A percentile compares a stretch with the other conserved stretches of the same genome.
Conservation (phyloP, 1,140 invertebrate genomes). For the Eriosoma lanigerum region DNA sequence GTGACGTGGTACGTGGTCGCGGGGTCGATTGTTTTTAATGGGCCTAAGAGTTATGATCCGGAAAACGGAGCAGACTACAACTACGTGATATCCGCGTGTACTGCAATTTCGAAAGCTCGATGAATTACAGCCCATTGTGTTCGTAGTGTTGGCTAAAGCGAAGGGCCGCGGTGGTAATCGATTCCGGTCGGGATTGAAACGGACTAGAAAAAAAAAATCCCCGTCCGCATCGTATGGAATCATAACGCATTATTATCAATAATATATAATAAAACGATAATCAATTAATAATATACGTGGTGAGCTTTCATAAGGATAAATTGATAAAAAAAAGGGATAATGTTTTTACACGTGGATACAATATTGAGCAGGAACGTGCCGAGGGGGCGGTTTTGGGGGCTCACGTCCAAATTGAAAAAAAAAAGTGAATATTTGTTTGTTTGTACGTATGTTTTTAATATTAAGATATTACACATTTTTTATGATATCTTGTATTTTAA, state of each 20-base stretch:
- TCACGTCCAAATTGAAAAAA: too few species aligned
- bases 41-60: constrained; percentile 37
- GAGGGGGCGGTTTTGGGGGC: too few species aligned
- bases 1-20: neutral
- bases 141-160: neutral
- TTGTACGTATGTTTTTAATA: too few species aligned
- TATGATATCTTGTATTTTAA: too few species aligned
- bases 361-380: too few species aligned
- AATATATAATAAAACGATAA: too few species aligned
- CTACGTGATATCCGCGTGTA: constrained; percentile 32
- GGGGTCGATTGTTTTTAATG: constrained; percentile 27
- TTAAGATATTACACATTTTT: too few species aligned
- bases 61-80: constrained; percentile 13
- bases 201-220: neutral
- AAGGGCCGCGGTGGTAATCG: constrained; percentile 24
- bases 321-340: too few species aligned
- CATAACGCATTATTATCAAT: neutral
- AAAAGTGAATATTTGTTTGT: too few species aligned
- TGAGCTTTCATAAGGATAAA: too few species aligned
- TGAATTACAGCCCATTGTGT: constrained; percentile 50
- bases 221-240: neutral
- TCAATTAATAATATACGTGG: too few species aligned
- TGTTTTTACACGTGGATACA: too few species aligned
- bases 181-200: constrained; percentile 3
- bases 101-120: constrained; percentile 40